Evolutionary conservation across 2,113 vertebrate genomes (phyloP).

Genomic region (Corythoichthys intestinalis): DNA sequence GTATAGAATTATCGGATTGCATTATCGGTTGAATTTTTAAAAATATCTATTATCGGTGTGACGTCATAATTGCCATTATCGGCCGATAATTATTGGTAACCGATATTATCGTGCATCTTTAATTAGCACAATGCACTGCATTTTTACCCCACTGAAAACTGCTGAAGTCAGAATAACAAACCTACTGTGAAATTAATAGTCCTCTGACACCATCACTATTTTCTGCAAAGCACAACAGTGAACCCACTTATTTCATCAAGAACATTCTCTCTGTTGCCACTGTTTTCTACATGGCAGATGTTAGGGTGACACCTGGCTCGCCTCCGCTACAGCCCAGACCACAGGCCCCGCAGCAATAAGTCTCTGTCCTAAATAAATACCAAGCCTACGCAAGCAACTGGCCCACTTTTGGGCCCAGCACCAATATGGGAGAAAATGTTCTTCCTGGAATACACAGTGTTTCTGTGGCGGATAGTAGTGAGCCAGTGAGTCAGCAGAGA

Average conservation of each 20-base stretch:
- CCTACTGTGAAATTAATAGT: not conserved
- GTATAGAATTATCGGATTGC: no score
- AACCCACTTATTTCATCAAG: not conserved
- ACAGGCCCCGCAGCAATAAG: constrained; percentile 16
- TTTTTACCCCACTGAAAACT: not conserved
- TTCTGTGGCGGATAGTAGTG: not conserved
- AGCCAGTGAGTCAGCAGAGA: not conserved
- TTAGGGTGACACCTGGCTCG: constrained; percentile 35
- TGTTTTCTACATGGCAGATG: constrained; percentile 14
- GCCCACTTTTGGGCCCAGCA: constrained; percentile 17
- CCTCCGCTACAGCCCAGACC: constrained; percentile 15
- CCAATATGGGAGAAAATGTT: constrained; percentile 34
- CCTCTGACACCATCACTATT: not conserved
- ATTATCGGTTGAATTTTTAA: no score
- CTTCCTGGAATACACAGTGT: constrained; percentile 31
- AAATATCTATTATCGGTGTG: no score
- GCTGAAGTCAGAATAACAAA: not conserved
- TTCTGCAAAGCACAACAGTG: not conserved
- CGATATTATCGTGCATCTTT: no score
- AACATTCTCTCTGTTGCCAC: not conserved
- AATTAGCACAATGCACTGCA: not conserved
- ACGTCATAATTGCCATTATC: no score
- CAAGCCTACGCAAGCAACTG: constrained; percentile 21
- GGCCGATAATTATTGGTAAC: no score
- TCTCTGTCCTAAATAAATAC: constrained; percentile 48